phyloP scores from a whole-genome alignment of 2,113 vertebrate genomes.

The Enhydra lutris region DNA sequence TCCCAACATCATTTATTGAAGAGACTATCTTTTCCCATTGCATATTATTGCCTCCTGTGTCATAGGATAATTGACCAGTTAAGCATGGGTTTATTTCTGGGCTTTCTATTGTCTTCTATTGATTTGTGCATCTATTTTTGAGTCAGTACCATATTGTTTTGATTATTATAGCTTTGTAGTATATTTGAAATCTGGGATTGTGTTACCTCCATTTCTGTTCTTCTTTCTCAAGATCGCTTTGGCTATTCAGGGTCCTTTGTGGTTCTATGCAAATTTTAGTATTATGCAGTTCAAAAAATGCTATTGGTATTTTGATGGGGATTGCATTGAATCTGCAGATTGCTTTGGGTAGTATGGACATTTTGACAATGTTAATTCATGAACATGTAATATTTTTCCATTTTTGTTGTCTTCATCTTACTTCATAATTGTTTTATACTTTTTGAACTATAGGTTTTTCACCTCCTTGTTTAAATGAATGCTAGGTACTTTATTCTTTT shows the following conservation, averaged over 20 bases:
- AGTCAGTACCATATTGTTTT: background rate
- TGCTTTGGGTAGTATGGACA: background rate
- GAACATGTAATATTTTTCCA: background rate
- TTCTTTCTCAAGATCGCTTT: background rate
- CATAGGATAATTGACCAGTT: background rate
- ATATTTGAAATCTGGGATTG: background rate
- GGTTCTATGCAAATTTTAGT: background rate
- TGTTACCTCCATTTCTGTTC: background rate
- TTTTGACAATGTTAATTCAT: background rate
- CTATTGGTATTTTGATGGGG: background rate
- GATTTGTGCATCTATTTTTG: background rate
- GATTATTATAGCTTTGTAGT: background rate
- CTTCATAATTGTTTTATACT: background rate
- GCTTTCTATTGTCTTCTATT: background rate
- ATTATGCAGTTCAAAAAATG: background rate
- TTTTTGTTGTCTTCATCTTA: background rate
- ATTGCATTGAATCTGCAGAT: background rate
- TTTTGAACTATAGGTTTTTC: background rate
- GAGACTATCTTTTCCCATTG: background rate
- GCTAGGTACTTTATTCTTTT: background rate
- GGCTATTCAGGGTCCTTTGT: background rate
- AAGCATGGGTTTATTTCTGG: background rate
- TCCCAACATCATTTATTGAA: background rate
- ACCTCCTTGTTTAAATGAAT: background rate
- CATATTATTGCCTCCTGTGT: background rate